Conservation (phyloP, 2,888 invertebrate species). For the Plebejus argus region DNA sequence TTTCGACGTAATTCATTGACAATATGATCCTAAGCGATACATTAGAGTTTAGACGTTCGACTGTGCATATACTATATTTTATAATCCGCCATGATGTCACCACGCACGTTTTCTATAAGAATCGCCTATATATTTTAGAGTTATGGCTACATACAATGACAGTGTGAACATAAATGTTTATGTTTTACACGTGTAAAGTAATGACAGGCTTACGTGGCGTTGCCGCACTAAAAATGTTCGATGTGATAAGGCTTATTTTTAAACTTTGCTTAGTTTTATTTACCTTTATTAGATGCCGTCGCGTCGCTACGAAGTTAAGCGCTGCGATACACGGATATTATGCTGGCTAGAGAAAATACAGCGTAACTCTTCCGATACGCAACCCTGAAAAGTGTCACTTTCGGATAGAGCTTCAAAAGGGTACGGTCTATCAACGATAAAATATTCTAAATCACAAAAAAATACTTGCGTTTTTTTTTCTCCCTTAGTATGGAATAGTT, state of each 20-base stretch:
- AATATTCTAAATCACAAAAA: too few relatives aligned
- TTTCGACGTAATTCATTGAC: not conserved
- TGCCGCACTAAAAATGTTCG: slow-evolving; percentile 44
- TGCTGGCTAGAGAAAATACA: too few relatives aligned
- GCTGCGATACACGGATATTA: too few relatives aligned
- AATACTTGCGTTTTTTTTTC: too few relatives aligned
- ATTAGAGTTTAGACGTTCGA: not conserved
- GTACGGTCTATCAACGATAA: too few relatives aligned
- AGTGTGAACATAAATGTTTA: slow-evolving; percentile 74
- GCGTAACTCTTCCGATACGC: too few relatives aligned
- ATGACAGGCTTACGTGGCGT: slow-evolving; percentile 54
- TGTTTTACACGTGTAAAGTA: slow-evolving; percentile 71
- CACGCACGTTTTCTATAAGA: slow-evolving; percentile 58
- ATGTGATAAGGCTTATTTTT: slow-evolving; percentile 12
- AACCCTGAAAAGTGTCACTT: too few relatives aligned
- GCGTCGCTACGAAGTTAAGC: too few relatives aligned
- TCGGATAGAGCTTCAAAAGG: too few relatives aligned
- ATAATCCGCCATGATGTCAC: slow-evolving; percentile 47
- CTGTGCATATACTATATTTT: slow-evolving; percentile 30
- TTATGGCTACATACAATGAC: slow-evolving; percentile 66
- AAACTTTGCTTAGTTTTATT: not conserved
- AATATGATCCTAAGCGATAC: not conserved
- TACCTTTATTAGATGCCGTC: too few relatives aligned
- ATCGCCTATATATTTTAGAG: slow-evolving; percentile 71
- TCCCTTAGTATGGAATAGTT: too few relatives aligned